Percentiles rank a stretch among this genome's conserved stretches.
phyloP scores from a whole-genome alignment of 2,888 invertebrate genomes.

The Drosophila meridionalis region DNA sequence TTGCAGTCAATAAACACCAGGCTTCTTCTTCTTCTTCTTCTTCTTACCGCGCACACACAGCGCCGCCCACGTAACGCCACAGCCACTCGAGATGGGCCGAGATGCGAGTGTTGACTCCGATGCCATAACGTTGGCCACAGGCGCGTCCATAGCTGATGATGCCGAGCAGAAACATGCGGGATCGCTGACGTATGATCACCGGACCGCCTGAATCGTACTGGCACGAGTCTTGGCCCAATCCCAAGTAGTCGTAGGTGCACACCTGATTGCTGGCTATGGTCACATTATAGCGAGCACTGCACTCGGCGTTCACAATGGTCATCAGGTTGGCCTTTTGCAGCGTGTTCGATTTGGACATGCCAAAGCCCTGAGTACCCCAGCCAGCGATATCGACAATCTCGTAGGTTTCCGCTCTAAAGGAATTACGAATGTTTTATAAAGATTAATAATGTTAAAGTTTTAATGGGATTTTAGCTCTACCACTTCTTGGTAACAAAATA shows the following conservation, averaged over 20 bases:
- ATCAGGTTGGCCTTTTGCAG: constrained; percentile 86
- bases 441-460: neutral
- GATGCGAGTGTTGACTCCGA: constrained; percentile 87
- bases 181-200: constrained; percentile 83
- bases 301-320: constrained; percentile 71
- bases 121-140: constrained; percentile 85
- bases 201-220: constrained; percentile 87
- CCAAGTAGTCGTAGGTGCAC: constrained; percentile 75
- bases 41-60: constrained; percentile 61
- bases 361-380: constrained; percentile 87
- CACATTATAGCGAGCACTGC: constrained; percentile 59
- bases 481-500: neutral
- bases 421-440: neutral
- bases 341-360: constrained; percentile 85
- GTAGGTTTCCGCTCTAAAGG: constrained; percentile 45
- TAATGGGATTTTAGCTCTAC: neutral
- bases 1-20: constrained; percentile 15
- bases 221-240: constrained; percentile 85
- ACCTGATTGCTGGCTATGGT: constrained; percentile 55
- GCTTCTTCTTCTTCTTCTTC: too few relatives aligned
- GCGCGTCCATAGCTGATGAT: constrained; percentile 86
- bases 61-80: constrained; percentile 72
- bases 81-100: constrained; percentile 87
- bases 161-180: constrained; percentile 85
- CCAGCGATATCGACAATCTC: constrained; percentile 79